Evolutionary conservation across 2,797 vertebrate genomes (phyloP).

Genomic region (Orientallactaga sibirica): DNA sequence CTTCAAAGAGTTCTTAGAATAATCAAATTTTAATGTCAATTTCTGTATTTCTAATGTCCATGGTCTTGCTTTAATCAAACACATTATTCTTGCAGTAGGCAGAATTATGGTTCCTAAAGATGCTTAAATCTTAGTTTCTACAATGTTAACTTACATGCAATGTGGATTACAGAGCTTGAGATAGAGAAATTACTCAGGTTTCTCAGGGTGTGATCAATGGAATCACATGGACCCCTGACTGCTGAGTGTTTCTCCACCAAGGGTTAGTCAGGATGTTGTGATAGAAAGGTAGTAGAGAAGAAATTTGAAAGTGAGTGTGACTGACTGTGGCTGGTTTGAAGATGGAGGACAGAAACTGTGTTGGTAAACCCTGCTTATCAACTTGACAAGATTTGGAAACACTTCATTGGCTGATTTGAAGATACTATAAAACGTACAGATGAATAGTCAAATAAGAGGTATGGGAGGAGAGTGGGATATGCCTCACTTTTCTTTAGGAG

Average conservation of each 20-base stretch:
- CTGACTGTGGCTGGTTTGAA: background rate
- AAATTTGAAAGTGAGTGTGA: fast-evolving
- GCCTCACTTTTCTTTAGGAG: too few species aligned
- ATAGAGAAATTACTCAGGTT: background rate
- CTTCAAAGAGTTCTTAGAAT: background rate
- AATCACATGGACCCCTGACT: background rate
- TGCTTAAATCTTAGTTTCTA: background rate
- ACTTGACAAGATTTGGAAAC: too few species aligned
- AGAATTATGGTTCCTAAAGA: background rate
- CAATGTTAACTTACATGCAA: background rate
- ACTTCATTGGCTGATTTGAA: too few species aligned
- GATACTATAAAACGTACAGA: too few species aligned
- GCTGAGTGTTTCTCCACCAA: background rate
- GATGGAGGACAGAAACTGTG: background rate
- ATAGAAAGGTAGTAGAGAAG: background rate
- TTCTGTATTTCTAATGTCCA: background rate
- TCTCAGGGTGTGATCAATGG: background rate
- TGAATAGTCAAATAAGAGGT: too few species aligned
- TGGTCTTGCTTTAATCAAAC: conserved; percentile 16
- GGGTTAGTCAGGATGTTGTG: background rate
- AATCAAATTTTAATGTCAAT: background rate
- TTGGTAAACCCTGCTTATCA: background rate
- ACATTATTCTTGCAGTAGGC: background rate
- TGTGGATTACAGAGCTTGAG: background rate
- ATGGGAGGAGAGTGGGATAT: too few species aligned